Evolutionary conservation across 2,888 invertebrate genomes (phyloP).

Genomic region (Malthinus seriepunctatus): DNA sequence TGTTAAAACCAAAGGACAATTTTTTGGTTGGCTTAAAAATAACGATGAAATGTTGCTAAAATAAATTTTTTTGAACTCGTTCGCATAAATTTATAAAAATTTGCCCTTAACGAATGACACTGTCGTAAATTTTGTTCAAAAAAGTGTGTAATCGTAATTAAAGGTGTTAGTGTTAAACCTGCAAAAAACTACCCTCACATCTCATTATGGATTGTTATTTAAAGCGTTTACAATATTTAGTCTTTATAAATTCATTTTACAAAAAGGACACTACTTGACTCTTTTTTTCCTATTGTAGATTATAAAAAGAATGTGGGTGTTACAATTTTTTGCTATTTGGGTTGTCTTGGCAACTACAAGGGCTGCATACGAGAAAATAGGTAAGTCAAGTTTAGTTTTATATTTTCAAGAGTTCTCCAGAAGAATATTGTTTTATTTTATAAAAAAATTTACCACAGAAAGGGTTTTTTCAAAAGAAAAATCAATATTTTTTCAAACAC

Average conservation of each 20-base stretch:
- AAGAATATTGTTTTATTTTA: slow-evolving; percentile 1
- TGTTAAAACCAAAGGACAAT: no score
- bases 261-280: slow-evolving; percentile 13
- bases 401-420: neutral
- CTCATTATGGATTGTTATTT: slow-evolving; percentile 17
- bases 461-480: neutral
- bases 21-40: no score
- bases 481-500: neutral
- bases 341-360: slow-evolving; percentile 16
- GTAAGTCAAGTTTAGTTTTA: slow-evolving; percentile 20
- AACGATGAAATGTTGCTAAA: no score
- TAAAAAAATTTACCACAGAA: neutral
- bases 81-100: neutral
- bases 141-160: slow-evolving; percentile 14
- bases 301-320: slow-evolving; percentile 23
- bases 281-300: slow-evolving; percentile 5
- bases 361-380: slow-evolving; percentile 24
- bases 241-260: slow-evolving; percentile 14
- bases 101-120: neutral
- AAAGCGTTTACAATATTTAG: slow-evolving; percentile 11
- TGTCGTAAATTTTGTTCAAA: slow-evolving; percentile 5
- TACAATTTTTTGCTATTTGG: slow-evolving; percentile 19
- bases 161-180: slow-evolving; percentile 12
- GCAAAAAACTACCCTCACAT: neutral
- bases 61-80: neutral